Conservation (phyloP, 2,888 invertebrate species). For the Limnephilus lunatus region DNA sequence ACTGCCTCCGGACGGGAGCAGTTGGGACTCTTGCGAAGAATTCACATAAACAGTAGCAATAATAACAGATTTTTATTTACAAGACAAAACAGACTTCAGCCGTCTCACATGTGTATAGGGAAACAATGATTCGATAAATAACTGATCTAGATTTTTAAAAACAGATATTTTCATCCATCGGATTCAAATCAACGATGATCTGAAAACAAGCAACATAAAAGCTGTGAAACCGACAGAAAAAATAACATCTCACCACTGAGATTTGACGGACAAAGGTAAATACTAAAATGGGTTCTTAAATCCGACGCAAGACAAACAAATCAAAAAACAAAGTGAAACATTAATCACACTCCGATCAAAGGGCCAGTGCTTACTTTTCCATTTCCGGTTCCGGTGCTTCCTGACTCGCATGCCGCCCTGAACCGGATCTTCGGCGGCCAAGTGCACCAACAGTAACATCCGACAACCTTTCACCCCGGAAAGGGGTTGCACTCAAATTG, state of each 20-base stretch:
- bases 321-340: neutral
- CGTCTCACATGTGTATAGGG: no score
- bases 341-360: constrained; percentile 1
- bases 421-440: constrained; percentile 25
- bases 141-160: no score
- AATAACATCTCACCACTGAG: neutral
- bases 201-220: neutral
- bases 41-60: no score
- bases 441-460: constrained; percentile 36
- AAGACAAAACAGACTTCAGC: no score
- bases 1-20: no score
- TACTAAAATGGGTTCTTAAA: neutral
- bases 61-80: no score
- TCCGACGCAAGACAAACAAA: neutral
- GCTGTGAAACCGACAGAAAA: neutral
- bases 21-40: no score
- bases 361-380: constrained; percentile 54
- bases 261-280: neutral
- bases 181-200: neutral
- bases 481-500: neutral
- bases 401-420: constrained; percentile 53
- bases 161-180: neutral
- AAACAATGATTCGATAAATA: no score
- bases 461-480: neutral
- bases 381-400: constrained; percentile 57